Base-by-base conservation (phyloP, 2,797 vertebrate genomes). In the Selene dorsalis region DNA sequence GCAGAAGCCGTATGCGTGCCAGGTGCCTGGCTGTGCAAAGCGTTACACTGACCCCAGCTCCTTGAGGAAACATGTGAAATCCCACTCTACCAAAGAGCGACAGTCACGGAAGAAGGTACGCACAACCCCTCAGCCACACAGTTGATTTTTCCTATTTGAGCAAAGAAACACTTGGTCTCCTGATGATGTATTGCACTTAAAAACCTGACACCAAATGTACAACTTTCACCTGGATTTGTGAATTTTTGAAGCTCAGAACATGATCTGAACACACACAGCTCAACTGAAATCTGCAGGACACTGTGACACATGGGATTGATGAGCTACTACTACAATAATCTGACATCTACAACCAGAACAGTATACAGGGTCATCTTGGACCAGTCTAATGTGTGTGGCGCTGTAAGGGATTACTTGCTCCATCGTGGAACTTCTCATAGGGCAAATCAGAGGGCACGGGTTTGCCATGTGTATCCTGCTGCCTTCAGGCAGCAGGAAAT, bases 11-110 rank as follows among this genome's bases (percentile, higher is more conserved):
- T 99, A 99, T 45, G 96, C 94, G 0, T 99, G 98, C 93, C 97
- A 98, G 93, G 95, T 99, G 91, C 97, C 96, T 47, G 97, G 97
- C 86, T 99, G 98, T 85, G 87, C 90, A 66, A 99, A 99, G 91
- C 95, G 98, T 55, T 99, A 99, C 89, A 99, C 98, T 69, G 98
- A 99, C 85, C 98, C 98, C 77, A 99, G 98, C 93, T 99, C 98
- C 69, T 88, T 99, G 83, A 95, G 98, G 91, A 99, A 99, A 85
- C 98, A 99, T 0, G 94, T 99, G 86, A 99, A 98, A 90, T 96
- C 97, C 24, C 98, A 99, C 92, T 96, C 97, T 35, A 94, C 93
- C 75, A 97, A 96, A 95, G 97, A 99, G 75, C 96, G 96, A 43
- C 97, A 99, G 88, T 93, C 95, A 76, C 93, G 96, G 76, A 99